phyloP scores from a whole-genome alignment of 2,888 invertebrate species.

The Lymantria dispar region DNA sequence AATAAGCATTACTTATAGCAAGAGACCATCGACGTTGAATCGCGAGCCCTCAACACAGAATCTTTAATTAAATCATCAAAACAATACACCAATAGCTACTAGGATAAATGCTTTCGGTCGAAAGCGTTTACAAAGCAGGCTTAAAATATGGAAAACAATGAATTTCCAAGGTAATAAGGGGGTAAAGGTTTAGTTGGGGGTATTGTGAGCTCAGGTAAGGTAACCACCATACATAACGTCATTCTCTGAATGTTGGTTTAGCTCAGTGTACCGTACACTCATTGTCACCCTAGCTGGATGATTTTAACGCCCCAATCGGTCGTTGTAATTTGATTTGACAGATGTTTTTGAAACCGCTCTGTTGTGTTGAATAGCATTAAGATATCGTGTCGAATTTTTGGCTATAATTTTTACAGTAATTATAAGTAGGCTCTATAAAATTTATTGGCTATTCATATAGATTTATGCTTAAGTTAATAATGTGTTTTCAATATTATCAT shows the following conservation, averaged over 20 bases:
- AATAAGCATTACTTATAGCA: not conserved
- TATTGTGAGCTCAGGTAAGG: conserved; percentile 45
- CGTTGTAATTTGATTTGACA: conserved; percentile 60
- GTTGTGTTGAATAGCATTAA: not conserved
- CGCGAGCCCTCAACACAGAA: conserved; percentile 14
- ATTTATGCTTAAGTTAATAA: too few relatives aligned
- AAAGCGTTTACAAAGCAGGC: conserved; percentile 49
- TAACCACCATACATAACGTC: conserved; percentile 52
- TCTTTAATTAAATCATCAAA: conserved; percentile 44
- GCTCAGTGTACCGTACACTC: conserved; percentile 59
- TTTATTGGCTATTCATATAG: too few relatives aligned
- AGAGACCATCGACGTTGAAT: conserved; percentile 11
- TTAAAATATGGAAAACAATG: conserved; percentile 78
- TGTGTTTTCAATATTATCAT: too few relatives aligned
- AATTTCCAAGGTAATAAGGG: conserved; percentile 70
- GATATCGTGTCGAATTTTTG: too few relatives aligned
- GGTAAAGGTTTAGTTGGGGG: conserved; percentile 56
- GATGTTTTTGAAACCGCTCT: conserved; percentile 46
- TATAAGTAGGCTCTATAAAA: too few relatives aligned
- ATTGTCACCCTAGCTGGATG: conserved; percentile 63
- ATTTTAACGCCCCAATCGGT: conserved; percentile 58
- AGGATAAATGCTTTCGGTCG: conserved; percentile 45
- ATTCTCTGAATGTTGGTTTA: conserved; percentile 62
- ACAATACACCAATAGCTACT: conserved; percentile 45
- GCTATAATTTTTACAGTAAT: too few relatives aligned